These are phyloP conservation scores for Ictidomys tridecemlineatus DNA, from an alignment of 2,113 vertebrate genomes.

Conservation along the genomic window DNA sequence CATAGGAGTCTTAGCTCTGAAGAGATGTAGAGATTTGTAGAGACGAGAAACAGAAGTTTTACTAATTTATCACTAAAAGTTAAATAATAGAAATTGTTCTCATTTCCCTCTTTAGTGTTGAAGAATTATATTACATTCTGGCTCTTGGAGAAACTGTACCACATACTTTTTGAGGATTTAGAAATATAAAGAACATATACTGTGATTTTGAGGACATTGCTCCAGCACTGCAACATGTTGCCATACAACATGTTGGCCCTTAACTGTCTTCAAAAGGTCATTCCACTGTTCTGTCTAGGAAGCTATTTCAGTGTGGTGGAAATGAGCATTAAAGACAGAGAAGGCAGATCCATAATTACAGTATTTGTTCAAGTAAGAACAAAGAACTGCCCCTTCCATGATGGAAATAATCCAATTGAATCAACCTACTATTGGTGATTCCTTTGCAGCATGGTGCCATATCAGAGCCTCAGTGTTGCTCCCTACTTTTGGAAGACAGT, in stretches of 20 bases:
- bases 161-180: background rate
- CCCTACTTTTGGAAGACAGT: background rate
- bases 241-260: background rate
- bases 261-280: background rate
- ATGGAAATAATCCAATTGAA: background rate
- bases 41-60: background rate
- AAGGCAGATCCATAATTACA: background rate
- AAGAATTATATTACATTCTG: background rate
- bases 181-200: background rate
- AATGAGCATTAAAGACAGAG: background rate
- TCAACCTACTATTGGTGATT: background rate
- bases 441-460: background rate
- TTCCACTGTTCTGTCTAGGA: background rate
- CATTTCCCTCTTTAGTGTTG: background rate
- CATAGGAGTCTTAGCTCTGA: no score
- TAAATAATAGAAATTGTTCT: background rate
- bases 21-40: background rate
- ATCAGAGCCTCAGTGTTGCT: background rate
- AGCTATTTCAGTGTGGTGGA: background rate
- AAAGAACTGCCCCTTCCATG: background rate
- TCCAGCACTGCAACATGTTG: background rate
- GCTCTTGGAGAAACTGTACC: background rate
- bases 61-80: background rate
- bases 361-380: background rate
- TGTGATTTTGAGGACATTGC: background rate